Percentiles rank a stretch among this genome's conserved stretches.
These are phyloP conservation scores for Lanius ludovicianus DNA, from an alignment of 2,113 vertebrate genomes.

Conservation along the genomic window DNA sequence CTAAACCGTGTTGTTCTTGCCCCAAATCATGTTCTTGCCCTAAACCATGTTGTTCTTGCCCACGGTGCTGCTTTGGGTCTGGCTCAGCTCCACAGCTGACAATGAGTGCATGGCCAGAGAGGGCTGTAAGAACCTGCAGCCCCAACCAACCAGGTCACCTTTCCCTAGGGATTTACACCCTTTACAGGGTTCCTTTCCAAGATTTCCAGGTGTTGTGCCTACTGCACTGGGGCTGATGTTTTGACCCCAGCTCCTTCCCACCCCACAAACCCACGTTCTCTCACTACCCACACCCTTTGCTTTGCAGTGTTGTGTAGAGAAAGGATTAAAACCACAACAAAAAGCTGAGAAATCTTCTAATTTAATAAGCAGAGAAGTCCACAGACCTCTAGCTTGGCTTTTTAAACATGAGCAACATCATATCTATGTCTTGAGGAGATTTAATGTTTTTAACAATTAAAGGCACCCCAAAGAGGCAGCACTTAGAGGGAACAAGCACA, in stretches of 20 bases:
- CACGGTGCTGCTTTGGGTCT: fast-evolving
- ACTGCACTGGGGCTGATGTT: fast-evolving
- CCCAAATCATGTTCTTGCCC: background rate
- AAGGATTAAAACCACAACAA: background rate
- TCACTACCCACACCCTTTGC: fast-evolving
- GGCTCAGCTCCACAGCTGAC: fast-evolving
- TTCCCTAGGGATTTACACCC: background rate
- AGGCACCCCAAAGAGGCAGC: background rate
- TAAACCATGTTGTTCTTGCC: fast-evolving
- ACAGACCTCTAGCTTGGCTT: background rate
- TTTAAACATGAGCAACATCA: background rate
- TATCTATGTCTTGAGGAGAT: background rate
- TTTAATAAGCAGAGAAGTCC: background rate
- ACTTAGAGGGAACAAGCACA: fast-evolving
- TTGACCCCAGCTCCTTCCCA: background rate
- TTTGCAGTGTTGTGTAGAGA: background rate
- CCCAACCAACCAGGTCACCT: background rate
- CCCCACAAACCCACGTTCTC: fast-evolving
- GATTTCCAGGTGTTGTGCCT: background rate
- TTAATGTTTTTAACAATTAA: background rate
- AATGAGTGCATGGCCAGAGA: fast-evolving
- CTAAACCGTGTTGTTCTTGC: fast-evolving
- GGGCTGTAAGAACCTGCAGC: background rate
- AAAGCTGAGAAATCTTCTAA: background rate
- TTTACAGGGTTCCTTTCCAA: background rate